Conservation (phyloP, 2,113 vertebrate species). For the Clarias gariepinus region DNA sequence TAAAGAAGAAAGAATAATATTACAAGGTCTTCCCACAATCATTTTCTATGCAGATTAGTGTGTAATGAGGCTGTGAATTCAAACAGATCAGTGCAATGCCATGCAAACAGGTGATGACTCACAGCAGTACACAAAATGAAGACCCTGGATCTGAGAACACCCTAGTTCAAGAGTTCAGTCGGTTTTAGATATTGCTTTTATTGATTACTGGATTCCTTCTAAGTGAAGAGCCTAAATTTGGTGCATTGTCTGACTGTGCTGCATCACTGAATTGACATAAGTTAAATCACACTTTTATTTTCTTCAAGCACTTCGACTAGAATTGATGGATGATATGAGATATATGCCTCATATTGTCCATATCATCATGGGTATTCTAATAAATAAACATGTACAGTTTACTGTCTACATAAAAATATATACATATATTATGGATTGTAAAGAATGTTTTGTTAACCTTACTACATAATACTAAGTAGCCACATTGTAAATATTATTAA, state of each 20-base stretch:
- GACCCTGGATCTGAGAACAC: neutral
- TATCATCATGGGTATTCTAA: neutral
- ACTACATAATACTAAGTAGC: no score
- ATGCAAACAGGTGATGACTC: constrained; percentile 19
- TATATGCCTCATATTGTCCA: neutral
- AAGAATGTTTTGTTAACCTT: no score
- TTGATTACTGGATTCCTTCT: constrained; percentile 1
- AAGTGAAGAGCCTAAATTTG: neutral
- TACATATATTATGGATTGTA: no score
- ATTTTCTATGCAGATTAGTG: constrained; percentile 35
- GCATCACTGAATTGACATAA: constrained; percentile 9
- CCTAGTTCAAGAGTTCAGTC: neutral
- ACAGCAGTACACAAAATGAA: neutral
- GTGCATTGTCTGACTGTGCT: neutral
- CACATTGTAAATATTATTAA: neutral
- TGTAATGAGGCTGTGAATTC: constrained; percentile 33
- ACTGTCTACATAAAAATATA: neutral
- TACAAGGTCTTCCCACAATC: constrained; percentile 24
- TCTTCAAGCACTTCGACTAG: neutral
- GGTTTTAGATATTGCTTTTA: neutral
- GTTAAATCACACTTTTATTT: neutral
- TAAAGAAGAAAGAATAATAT: constrained; percentile 15
- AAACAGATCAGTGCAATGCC: constrained; percentile 13
- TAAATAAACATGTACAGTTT: neutral
- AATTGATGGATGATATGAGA: neutral